Conservation (phyloP, 1,140 invertebrate species). For the Eurosta solidaginis region DNA sequence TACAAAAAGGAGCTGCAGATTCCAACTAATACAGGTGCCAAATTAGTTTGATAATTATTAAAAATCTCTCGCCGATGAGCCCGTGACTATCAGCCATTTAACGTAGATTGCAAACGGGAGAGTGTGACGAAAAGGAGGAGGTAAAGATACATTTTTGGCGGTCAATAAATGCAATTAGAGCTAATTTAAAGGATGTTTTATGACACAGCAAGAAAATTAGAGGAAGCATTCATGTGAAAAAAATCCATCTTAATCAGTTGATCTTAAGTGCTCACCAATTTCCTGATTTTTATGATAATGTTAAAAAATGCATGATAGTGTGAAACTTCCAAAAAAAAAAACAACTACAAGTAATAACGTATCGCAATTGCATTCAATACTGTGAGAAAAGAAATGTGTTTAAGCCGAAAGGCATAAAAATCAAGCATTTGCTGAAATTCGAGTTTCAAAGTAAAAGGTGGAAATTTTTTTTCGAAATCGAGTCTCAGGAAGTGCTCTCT, state of each 20-base stretch:
- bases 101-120: neutral
- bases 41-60: conserved; percentile 23
- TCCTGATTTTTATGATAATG: conserved; percentile 11
- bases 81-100: neutral
- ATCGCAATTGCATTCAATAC: neutral
- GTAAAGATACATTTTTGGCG: neutral
- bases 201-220: neutral
- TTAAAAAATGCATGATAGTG: conserved; percentile 14
- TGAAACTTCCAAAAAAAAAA: conserved; percentile 19
- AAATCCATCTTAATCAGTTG: neutral
- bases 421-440: no score
- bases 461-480: no score
- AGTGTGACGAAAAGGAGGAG: conserved; percentile 16
- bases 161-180: conserved; percentile 23
- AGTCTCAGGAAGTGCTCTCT: no score
- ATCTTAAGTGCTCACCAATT: neutral
- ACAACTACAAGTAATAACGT: no score
- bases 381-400: neutral
- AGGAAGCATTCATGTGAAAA: neutral
- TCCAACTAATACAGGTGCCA: neutral
- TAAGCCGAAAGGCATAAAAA: no score
- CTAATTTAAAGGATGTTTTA: conserved; percentile 29
- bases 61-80: neutral
- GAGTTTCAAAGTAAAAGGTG: no score
- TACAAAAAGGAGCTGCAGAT: neutral